Evolutionary conservation across 1,140 invertebrate genomes (phyloP), one percentile per base, ranked within the genome.

Genomic region (Musca domestica): DNA sequence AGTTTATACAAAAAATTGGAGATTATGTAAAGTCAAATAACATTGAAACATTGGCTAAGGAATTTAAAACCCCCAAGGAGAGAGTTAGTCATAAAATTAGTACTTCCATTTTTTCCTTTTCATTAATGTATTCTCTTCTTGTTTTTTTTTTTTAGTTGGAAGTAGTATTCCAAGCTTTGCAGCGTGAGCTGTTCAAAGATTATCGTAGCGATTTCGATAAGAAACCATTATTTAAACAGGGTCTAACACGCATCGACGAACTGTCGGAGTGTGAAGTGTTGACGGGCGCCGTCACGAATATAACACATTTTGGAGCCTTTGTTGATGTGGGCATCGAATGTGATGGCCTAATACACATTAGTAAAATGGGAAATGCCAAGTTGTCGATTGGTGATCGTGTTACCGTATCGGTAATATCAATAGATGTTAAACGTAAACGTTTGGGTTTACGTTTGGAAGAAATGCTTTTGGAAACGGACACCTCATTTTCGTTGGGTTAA

Each of bases 241-340:
- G 86, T 51, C 71, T 91, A 9, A 87, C 81, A 1, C 82, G 81
- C 25, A 82, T 93, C 10, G 80, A 86, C 3, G 88, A 91, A 71
- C 75, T 94, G 0, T 78, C 74, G 56, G 51, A 74, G 9, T 88
- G 87, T 0, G 81, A 83, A 34, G 73, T 78, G 47, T 73, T 93
- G 69, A 86, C 84, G 73, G 92, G 92, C 19, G 85, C 87, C 1
- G 89, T 95, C 0, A 86, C 85, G 5, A 98, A 97, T 81, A 88
- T 94, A 0, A 94, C 93, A 0, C 88, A 92, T 71, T 97, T 97
- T 82, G 95, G 95, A 15, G 88, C 90, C 48, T 98, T 97, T 82
- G 91, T 96, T 4, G 95, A 97, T 78, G 88, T 95, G 70, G 95
- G 95, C 0, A 88, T 96, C 0, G 91, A 88, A 3, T 86, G 78